Percentiles rank a stretch among this genome's conserved stretches.
Conservation (phyloP, 2,888 invertebrate species). For the Autographa pulchrina region DNA sequence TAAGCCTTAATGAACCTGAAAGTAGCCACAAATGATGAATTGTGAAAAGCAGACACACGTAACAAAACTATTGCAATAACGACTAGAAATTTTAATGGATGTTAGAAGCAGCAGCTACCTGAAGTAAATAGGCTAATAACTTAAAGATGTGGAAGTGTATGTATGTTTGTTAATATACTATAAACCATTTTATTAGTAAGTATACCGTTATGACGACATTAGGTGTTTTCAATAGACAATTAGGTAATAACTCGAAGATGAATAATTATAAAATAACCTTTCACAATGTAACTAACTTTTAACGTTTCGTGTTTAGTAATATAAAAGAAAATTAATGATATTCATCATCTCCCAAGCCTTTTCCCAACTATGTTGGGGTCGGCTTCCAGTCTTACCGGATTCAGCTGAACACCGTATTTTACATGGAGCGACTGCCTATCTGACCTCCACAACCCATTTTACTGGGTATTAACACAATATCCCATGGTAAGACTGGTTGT, state of each 20-base stretch:
- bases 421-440: no score
- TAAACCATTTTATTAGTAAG: background rate
- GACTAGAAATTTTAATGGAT: background rate
- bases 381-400: no score
- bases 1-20: background rate
- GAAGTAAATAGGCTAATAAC: background rate
- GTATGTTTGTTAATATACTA: background rate
- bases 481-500: no score
- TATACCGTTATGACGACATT: background rate
- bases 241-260: background rate
- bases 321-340: no score
- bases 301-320: no score
- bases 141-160: background rate
- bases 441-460: no score
- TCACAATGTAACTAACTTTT: no score
- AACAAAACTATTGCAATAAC: slow-evolving; percentile 3
- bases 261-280: no score
- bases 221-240: background rate
- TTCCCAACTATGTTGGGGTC: no score
- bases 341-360: no score
- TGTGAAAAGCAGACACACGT: background rate
- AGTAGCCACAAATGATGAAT: background rate
- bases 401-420: no score
- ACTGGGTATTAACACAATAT: no score
- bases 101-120: background rate